A percentile compares a stretch with the other conserved stretches of the same genome.
Conservation (phyloP, 2,113 vertebrate genomes). For the Tamias sibiricus region DNA sequence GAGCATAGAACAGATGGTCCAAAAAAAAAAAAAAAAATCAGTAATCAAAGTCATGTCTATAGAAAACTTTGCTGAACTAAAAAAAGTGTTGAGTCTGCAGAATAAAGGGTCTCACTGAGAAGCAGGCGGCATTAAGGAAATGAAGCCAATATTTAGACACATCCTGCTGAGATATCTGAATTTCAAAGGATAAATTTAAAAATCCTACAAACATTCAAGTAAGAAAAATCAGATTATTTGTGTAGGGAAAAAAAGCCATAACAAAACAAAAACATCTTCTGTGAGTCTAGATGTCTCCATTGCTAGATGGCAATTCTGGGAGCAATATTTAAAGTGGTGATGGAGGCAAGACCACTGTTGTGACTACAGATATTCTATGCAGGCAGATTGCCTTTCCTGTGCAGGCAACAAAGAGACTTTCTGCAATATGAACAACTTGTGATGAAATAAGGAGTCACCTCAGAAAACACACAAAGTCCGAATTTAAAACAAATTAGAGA, state of each 20-base stretch:
- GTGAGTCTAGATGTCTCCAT: neutral
- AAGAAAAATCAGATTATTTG: slow-evolving; percentile 44
- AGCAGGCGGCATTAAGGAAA: slow-evolving; percentile 51
- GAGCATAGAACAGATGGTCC: neutral
- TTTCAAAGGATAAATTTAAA: slow-evolving; percentile 66
- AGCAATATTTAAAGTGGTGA: neutral
- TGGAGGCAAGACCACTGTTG: neutral
- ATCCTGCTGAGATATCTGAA: slow-evolving; percentile 56
- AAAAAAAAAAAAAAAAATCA: slow-evolving; percentile 46
- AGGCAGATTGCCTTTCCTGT: neutral
- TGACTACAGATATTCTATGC: neutral
- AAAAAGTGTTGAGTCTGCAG: slow-evolving; percentile 34
- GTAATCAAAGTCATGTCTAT: slow-evolving; percentile 27
- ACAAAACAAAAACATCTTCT: neutral
- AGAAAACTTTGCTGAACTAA: slow-evolving; percentile 37
- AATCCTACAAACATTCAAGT: neutral
- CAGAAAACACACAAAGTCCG: too few species aligned
- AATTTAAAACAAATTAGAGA: too few species aligned
- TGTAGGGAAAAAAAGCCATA: neutral
- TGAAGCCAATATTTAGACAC: slow-evolving; percentile 49
- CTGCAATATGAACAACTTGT: neutral
- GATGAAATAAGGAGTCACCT: too few species aligned
- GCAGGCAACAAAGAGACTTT: neutral
- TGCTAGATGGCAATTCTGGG: neutral
- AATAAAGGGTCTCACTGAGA: slow-evolving; percentile 43